Conservation (phyloP, 92 coral and sea anemone species). For the Epizoanthus illoricatus region DNA sequence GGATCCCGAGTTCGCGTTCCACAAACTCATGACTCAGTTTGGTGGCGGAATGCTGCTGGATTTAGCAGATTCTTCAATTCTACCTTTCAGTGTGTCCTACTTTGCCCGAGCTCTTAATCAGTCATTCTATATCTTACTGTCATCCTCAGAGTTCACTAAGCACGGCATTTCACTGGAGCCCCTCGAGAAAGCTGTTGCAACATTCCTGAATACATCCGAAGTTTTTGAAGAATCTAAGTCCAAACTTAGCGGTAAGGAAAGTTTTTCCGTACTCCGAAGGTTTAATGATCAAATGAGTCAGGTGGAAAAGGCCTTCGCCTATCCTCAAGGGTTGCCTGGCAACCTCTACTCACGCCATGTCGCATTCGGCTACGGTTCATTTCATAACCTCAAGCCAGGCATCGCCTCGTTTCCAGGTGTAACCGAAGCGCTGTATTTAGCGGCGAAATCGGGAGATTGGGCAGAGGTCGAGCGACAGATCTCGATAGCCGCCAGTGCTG, state of each 20-base stretch:
- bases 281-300: constrained; percentile 83
- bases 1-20: constrained; percentile 81
- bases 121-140: constrained; percentile 56
- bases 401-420: constrained; percentile 87
- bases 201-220: constrained; percentile 56
- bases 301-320: constrained; percentile 84
- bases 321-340: constrained; percentile 86
- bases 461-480: constrained; percentile 66
- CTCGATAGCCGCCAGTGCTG: constrained; percentile 72
- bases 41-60: constrained; percentile 75
- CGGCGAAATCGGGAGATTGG: constrained; percentile 80
- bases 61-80: constrained; percentile 71
- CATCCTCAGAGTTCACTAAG: constrained; percentile 50
- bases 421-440: constrained; percentile 64
- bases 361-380: constrained; percentile 77
- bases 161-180: constrained; percentile 47
- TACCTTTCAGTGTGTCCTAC: constrained; percentile 70
- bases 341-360: constrained; percentile 75
- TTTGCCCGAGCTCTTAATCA: constrained; percentile 64
- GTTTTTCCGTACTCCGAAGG: constrained; percentile 60
- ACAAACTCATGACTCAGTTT: constrained; percentile 82
- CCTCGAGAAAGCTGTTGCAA: constrained; percentile 65
- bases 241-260: constrained; percentile 34
- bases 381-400: constrained; percentile 53
- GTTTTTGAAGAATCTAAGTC: constrained; percentile 49